These are phyloP conservation scores for Thelaira solivaga DNA, from an alignment of 2,888 invertebrate genomes.

Conservation along the genomic window DNA sequence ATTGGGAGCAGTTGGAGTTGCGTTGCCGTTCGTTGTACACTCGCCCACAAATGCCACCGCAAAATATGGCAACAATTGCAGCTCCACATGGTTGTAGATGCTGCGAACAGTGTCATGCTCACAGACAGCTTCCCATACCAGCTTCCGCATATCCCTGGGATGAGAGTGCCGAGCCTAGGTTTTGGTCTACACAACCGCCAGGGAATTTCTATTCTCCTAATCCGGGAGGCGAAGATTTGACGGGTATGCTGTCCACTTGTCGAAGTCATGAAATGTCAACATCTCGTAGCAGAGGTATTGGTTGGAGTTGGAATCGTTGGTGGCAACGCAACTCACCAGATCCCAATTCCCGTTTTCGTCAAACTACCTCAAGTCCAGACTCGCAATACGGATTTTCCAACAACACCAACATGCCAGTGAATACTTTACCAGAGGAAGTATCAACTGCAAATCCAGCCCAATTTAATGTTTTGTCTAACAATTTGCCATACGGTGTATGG, in stretches of 20 bases:
- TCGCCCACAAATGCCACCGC: conserved; percentile 74
- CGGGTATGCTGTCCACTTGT: conserved; percentile 61
- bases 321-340: conserved; percentile 81
- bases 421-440: conserved; percentile 60
- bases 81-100: conserved; percentile 80
- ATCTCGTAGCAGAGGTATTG: conserved; percentile 72
- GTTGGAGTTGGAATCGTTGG: conserved; percentile 85
- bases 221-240: conserved; percentile 81
- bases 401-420: conserved; percentile 64
- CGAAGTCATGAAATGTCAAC: conserved; percentile 71
- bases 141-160: conserved; percentile 81
- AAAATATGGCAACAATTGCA: conserved; percentile 73
- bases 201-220: conserved; percentile 92
- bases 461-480: conserved; percentile 79
- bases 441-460: conserved; percentile 67
- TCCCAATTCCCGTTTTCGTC: conserved; percentile 77
- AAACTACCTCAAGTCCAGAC: conserved; percentile 85
- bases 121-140: conserved; percentile 79
- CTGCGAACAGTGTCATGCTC: conserved; percentile 82
- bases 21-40: conserved; percentile 87
- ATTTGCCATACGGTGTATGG: conserved; percentile 83
- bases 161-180: conserved; percentile 76
- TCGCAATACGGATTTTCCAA: conserved; percentile 88
- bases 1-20: conserved; percentile 93
- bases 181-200: conserved; percentile 79